A percentile compares a stretch with the other conserved stretches of the same genome.
These are phyloP conservation scores for Meteorus cinctellus DNA, from an alignment of 2,888 invertebrate species.

Conservation along the genomic window DNA sequence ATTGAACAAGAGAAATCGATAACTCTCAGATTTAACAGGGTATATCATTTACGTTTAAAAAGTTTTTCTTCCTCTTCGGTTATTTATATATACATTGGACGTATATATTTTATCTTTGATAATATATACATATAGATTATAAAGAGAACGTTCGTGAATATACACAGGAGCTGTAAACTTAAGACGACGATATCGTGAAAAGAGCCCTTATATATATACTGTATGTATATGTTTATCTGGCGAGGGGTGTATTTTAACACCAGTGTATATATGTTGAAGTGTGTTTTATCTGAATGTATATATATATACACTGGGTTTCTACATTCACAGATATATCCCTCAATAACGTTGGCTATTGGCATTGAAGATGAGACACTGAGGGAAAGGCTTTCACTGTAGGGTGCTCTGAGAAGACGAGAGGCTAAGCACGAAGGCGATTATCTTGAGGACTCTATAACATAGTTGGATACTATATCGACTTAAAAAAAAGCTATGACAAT, in stretches of 20 bases:
- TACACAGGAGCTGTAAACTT: conserved; percentile 28
- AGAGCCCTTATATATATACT: conserved; percentile 16
- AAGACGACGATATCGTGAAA: conserved; percentile 21
- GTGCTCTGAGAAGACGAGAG: conserved; percentile 36
- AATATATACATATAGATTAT: conserved; percentile 2
- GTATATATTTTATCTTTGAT: neutral
- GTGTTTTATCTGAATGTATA: neutral
- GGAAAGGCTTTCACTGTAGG: conserved; percentile 34
- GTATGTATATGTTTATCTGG: conserved; percentile 8
- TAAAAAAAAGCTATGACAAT: conserved; percentile 18
- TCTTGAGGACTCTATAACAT: conserved; percentile 25
- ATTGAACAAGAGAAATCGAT: conserved; percentile 25
- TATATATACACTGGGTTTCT: neutral
- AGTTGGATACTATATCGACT: conserved; percentile 17
- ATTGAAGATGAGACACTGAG: conserved; percentile 42
- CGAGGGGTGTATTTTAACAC: conserved; percentile 37
- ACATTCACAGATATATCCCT: conserved; percentile 37
- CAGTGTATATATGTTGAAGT: conserved; percentile 31
- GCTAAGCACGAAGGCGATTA: conserved; percentile 47
- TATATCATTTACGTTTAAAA: conserved; percentile 29
- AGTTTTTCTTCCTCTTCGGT: neutral
- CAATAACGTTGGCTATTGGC: conserved; percentile 43
- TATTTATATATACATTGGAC: neutral
- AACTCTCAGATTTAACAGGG: conserved; percentile 28
- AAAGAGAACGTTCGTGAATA: conserved; percentile 18